Evolutionary conservation across 2,888 invertebrate genomes (phyloP).

Genomic region (Cataglyphis rosenhaueri): DNA sequence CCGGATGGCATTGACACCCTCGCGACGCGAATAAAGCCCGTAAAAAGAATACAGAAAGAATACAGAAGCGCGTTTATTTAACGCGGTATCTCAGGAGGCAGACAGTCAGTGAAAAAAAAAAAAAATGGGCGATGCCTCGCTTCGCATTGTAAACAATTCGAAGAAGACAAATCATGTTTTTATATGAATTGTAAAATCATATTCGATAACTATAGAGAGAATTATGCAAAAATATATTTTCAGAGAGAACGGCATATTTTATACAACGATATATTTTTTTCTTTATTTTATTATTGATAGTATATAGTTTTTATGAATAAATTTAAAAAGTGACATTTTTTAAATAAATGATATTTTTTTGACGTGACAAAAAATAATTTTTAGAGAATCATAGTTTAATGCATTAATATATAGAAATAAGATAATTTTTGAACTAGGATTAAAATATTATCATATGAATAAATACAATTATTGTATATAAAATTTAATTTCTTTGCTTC

Average conservation of each 20-base stretch:
- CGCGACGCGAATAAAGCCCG: conserved; percentile 22
- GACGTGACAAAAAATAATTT: background rate
- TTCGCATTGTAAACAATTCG: background rate
- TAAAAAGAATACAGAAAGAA: conserved; percentile 28
- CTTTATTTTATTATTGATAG: background rate
- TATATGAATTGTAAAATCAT: background rate
- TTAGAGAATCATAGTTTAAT: background rate
- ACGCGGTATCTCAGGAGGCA: background rate
- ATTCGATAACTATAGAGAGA: background rate
- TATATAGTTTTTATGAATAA: background rate
- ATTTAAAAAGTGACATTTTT: background rate
- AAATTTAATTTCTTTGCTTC: background rate
- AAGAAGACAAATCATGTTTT: conserved; percentile 9
- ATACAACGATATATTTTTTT: background rate
- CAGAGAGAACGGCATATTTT: background rate
- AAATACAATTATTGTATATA: background rate
- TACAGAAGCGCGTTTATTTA: conserved; percentile 42
- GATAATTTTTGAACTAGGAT: background rate
- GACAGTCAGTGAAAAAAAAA: conserved; percentile 35
- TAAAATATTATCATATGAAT: background rate
- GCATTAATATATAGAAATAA: background rate
- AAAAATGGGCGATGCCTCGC: conserved; percentile 5
- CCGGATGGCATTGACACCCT: conserved; percentile 9
- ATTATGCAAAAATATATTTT: background rate
- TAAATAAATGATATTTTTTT: background rate